A percentile compares a stretch with the other conserved stretches of the same genome.
Conservation (phyloP, 2,797 vertebrate species). For the Otolemur crassicaudatus region DNA sequence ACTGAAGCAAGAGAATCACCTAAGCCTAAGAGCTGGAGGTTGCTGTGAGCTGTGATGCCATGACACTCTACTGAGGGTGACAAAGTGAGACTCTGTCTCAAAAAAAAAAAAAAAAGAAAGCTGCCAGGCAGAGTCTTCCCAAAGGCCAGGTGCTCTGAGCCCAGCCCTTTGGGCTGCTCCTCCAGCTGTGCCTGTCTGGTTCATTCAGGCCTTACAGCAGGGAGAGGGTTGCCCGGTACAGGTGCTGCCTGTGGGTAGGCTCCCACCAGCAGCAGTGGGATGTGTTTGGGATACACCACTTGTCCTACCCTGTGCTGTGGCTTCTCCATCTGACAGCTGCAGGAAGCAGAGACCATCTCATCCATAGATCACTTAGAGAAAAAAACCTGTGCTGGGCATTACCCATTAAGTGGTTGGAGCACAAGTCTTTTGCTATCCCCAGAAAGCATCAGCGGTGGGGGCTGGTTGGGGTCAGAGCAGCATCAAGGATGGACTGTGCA, state of each 20-base stretch:
- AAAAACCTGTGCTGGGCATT: not conserved
- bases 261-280: not conserved
- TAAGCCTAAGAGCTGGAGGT: too few species aligned
- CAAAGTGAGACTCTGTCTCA: too few species aligned
- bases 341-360: conserved; percentile 62
- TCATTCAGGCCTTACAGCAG: not conserved
- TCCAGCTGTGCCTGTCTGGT: not conserved
- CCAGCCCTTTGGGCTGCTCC: conserved; percentile 43
- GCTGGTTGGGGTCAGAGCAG: not conserved
- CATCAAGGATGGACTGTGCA: not conserved
- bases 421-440: not conserved
- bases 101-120: too few species aligned
- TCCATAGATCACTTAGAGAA: not conserved
- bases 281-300: conserved; percentile 11
- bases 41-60: too few species aligned
- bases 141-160: conserved; percentile 19
- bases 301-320: conserved; percentile 48
- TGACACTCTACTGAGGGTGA: too few species aligned
- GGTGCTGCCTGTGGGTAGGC: not conserved
- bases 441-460: not conserved
- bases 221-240: not conserved
- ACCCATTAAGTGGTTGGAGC: not conserved
- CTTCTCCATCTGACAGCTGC: conserved; percentile 64
- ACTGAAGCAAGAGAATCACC: too few species aligned
- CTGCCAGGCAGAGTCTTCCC: not conserved